Evolutionary conservation across 2,888 invertebrate genomes (phyloP).

Genomic region (Tenodera sinensis): DNA sequence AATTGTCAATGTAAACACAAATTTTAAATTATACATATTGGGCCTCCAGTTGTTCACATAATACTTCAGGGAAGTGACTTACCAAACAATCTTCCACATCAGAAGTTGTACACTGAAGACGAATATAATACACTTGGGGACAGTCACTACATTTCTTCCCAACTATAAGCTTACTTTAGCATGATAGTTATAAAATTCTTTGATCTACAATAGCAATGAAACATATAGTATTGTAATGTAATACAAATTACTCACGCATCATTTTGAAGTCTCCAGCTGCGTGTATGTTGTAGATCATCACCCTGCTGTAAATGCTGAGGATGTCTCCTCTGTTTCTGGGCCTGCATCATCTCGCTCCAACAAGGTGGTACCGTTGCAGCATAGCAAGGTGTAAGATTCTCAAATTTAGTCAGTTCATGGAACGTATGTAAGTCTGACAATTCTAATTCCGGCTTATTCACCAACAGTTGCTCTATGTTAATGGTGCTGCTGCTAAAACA

Average conservation of each 20-base stretch:
- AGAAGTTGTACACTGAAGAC: no score
- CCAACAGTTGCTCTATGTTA: slow-evolving; percentile 33
- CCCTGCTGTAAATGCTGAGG: slow-evolving; percentile 72
- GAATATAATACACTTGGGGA: no score
- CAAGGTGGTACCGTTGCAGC: slow-evolving; percentile 88
- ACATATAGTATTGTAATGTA: no score
- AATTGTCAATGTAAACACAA: no score
- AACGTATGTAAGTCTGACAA: slow-evolving; percentile 56
- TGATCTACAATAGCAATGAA: no score
- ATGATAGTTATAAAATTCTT: no score
- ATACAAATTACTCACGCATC: slow-evolving; percentile 57
- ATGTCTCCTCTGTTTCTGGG: slow-evolving; percentile 83
- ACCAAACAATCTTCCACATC: no score
- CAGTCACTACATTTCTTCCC: no score
- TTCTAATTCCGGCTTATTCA: slow-evolving; percentile 43
- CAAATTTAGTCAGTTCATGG: slow-evolving; percentile 72
- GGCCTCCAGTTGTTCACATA: no score
- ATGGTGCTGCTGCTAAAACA: not conserved
- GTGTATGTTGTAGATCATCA: slow-evolving; percentile 68
- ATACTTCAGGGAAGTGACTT: no score
- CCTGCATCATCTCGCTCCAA: slow-evolving; percentile 91
- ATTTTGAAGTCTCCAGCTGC: slow-evolving; percentile 85
- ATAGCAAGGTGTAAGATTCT: slow-evolving; percentile 65
- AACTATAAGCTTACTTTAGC: no score
- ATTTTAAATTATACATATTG: no score